These are phyloP conservation scores for Eupithecia vulgata DNA, from an alignment of 2,888 invertebrate species.

Conservation along the genomic window DNA sequence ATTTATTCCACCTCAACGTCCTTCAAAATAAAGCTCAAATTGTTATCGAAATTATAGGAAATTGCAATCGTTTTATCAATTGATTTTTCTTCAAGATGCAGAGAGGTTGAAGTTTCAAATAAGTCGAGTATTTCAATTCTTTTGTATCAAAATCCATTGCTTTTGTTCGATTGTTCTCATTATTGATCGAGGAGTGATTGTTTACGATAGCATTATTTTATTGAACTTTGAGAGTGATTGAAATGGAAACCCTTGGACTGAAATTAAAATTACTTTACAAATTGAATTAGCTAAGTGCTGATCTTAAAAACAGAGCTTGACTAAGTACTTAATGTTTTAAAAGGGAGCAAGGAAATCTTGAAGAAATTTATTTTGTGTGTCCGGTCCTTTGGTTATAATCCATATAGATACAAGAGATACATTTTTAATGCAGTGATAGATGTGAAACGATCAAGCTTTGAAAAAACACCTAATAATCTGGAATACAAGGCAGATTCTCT, in stretches of 20 bases:
- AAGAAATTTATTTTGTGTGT: too few species aligned
- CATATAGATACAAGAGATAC: too few species aligned
- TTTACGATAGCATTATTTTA: slow-evolving; percentile 29
- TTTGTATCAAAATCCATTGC: slow-evolving; percentile 33
- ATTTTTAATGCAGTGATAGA: too few species aligned
- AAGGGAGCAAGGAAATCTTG: neutral
- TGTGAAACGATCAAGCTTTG: too few species aligned
- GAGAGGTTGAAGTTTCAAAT: neutral
- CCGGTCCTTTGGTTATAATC: too few species aligned
- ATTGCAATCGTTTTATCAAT: neutral
- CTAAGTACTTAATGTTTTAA: neutral
- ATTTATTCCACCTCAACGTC: neutral
- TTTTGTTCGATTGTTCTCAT: slow-evolving; percentile 42
- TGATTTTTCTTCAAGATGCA: neutral
- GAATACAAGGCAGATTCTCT: too few species aligned
- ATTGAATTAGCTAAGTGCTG: slow-evolving; percentile 2
- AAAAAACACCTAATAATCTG: too few species aligned
- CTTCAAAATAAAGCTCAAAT: slow-evolving; percentile 1
- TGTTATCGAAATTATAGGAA: slow-evolving; percentile 4
- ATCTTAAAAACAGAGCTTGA: neutral
- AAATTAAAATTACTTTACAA: slow-evolving; percentile 11
- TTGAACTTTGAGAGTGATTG: slow-evolving; percentile 23
- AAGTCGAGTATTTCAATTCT: neutral
- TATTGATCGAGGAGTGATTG: slow-evolving; percentile 48
- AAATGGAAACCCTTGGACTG: slow-evolving; percentile 14